Percentiles rank a stretch among this genome's conserved stretches.
Conservation (phyloP, 2,888 invertebrate species). For the Brenthis ino region DNA sequence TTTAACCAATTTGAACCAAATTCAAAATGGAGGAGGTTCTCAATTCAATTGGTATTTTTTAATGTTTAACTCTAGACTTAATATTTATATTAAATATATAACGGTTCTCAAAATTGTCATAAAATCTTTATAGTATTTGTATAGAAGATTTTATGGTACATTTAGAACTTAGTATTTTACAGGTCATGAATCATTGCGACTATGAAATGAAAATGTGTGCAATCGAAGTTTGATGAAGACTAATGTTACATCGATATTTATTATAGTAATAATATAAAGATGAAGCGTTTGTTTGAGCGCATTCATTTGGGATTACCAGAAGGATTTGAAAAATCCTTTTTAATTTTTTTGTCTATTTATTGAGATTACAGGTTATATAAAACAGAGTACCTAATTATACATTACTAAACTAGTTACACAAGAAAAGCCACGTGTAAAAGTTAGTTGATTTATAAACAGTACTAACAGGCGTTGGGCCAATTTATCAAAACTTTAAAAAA, state of each 20-base stretch:
- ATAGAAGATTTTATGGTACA: background rate
- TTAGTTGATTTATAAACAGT: too few species aligned
- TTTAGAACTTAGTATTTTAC: slow-evolving; percentile 4
- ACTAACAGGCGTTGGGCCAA: too few species aligned
- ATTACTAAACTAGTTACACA: too few species aligned
- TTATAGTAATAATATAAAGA: slow-evolving; percentile 8
- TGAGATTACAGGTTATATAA: too few species aligned
- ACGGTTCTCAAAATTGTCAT: background rate
- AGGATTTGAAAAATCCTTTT: too few species aligned
- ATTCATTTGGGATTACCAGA: too few species aligned
- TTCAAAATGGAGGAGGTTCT: too few species aligned
- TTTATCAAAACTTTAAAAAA: too few species aligned
- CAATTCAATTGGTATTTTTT: too few species aligned
- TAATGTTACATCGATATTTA: slow-evolving; percentile 8
- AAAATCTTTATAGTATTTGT: background rate
- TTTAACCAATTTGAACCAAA: background rate
- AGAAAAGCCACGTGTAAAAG: too few species aligned
- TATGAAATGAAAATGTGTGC: slow-evolving; percentile 8
- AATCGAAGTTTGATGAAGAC: slow-evolving; percentile 10
- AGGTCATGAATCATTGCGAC: slow-evolving; percentile 10
- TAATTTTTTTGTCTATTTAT: too few species aligned
- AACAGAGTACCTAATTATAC: too few species aligned
- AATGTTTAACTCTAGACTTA: background rate
- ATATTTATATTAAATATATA: background rate
- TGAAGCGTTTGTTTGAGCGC: background rate